Conservation (phyloP, 37 sponge, comb jelly and placozoan species). For the Beroe ovata region DNA sequence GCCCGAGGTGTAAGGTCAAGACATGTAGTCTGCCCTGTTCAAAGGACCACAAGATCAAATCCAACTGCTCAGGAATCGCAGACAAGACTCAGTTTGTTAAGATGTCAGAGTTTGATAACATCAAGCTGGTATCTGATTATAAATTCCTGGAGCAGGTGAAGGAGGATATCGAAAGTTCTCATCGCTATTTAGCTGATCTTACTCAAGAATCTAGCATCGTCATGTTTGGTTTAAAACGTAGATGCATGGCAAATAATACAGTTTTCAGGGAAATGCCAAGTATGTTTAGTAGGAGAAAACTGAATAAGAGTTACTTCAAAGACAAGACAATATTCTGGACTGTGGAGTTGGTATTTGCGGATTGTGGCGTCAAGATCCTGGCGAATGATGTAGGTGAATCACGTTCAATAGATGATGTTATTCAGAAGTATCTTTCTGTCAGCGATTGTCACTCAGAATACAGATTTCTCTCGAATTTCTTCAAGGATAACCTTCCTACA, state of each 20-base stretch:
- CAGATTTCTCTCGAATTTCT: not conserved
- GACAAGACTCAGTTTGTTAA: constrained; percentile 24
- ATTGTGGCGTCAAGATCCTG: not conserved
- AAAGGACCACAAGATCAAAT: not conserved
- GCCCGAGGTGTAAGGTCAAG: not conserved
- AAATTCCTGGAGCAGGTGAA: constrained; percentile 10
- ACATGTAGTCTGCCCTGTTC: constrained; percentile 1
- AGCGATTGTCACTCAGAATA: not conserved
- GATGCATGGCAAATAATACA: constrained; percentile 14
- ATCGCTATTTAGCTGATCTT: not conserved
- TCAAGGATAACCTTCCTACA: not conserved
- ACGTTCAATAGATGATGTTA: not conserved
- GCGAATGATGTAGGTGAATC: not conserved
- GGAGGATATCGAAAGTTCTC: constrained; percentile 1
- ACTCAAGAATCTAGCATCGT: too few species aligned
- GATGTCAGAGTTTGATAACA: constrained; percentile 33
- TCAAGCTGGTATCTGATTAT: constrained; percentile 19
- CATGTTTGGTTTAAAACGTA: not conserved
- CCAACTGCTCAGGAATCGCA: not conserved
- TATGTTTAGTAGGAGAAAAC: not conserved
- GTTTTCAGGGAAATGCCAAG: not conserved
- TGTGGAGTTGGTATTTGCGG: not conserved
- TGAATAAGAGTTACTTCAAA: constrained; percentile 7
- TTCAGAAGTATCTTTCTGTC: not conserved
- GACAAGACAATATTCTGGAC: constrained; percentile 15